These are phyloP conservation scores for Sepiola atlantica DNA, from an alignment of 2,888 invertebrate species.

Conservation along the genomic window DNA sequence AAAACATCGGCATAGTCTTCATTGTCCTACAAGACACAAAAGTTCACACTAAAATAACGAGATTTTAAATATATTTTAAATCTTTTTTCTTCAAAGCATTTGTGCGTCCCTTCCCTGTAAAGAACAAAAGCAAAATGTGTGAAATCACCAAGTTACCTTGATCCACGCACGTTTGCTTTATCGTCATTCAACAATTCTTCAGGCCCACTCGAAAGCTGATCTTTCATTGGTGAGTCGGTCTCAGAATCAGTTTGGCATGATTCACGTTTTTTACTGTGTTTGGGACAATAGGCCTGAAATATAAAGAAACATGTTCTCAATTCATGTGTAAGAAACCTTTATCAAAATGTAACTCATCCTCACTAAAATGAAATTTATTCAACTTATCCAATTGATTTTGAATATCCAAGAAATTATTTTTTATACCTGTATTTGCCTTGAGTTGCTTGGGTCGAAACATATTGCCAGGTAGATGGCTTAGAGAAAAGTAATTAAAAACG, in stretches of 20 bases:
- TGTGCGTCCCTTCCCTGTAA: neutral
- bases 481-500: no score
- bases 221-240: slow-evolving; percentile 81
- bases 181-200: slow-evolving; percentile 91
- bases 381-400: no score
- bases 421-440: no score
- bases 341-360: no score
- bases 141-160: slow-evolving; percentile 77
- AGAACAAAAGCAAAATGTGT: neutral
- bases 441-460: no score
- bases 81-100: neutral
- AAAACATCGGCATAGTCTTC: no score
- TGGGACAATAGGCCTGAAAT: slow-evolving; percentile 91
- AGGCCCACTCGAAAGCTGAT: slow-evolving; percentile 79
- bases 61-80: neutral
- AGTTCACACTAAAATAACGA: neutral
- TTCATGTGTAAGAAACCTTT: neutral
- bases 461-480: no score
- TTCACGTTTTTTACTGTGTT: slow-evolving; percentile 83
- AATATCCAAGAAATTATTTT: no score
- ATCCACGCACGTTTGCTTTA: slow-evolving; percentile 92
- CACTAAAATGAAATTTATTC: no score
- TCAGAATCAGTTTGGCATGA: slow-evolving; percentile 63
- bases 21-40: no score
- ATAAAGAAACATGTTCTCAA: neutral